These are phyloP conservation scores for Cybosia mesomella DNA, from an alignment of 2,888 invertebrate genomes.

Conservation along the genomic window DNA sequence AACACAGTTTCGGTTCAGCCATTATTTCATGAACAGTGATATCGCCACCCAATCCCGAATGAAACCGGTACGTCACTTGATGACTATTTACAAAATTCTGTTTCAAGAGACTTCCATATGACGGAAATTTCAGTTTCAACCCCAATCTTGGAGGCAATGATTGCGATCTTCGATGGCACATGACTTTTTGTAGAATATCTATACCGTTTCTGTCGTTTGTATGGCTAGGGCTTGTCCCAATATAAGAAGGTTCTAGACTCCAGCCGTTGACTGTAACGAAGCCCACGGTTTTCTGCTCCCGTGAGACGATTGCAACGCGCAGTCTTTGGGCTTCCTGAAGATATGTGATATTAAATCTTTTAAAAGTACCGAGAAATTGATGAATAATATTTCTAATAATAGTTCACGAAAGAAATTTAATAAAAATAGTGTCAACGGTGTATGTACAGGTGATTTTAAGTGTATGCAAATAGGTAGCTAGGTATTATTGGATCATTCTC, in stretches of 20 bases:
- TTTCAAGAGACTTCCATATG: slow-evolving; percentile 90
- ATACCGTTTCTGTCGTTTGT: slow-evolving; percentile 79
- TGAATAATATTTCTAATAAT: too few relatives aligned
- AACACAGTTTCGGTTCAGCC: slow-evolving; percentile 95
- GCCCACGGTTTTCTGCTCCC: slow-evolving; percentile 91
- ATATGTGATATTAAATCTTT: neutral
- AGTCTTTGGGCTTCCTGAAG: slow-evolving; percentile 84
- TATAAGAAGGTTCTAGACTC: slow-evolving; percentile 93
- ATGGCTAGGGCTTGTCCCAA: slow-evolving; percentile 90
- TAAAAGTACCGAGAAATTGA: too few relatives aligned
- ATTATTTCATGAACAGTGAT: slow-evolving; percentile 97
- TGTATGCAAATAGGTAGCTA: too few relatives aligned
- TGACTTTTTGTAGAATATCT: slow-evolving; percentile 74
- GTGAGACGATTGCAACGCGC: slow-evolving; percentile 87
- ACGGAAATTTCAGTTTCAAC: slow-evolving; percentile 93
- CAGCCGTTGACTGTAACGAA: slow-evolving; percentile 95
- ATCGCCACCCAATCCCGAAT: slow-evolving; percentile 96
- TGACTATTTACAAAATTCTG: slow-evolving; percentile 92
- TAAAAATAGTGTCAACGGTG: too few relatives aligned
- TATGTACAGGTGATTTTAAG: neutral
- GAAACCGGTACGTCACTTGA: slow-evolving; percentile 93
- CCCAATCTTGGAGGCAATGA: slow-evolving; percentile 94
- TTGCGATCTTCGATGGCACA: slow-evolving; percentile 90
- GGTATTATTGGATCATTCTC: too few relatives aligned
- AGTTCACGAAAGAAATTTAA: neutral